A percentile compares a stretch with the other conserved stretches of the same genome.
Evolutionary conservation across 2,888 invertebrate genomes (phyloP).

Genomic region (Anoplius nigerrimus): DNA sequence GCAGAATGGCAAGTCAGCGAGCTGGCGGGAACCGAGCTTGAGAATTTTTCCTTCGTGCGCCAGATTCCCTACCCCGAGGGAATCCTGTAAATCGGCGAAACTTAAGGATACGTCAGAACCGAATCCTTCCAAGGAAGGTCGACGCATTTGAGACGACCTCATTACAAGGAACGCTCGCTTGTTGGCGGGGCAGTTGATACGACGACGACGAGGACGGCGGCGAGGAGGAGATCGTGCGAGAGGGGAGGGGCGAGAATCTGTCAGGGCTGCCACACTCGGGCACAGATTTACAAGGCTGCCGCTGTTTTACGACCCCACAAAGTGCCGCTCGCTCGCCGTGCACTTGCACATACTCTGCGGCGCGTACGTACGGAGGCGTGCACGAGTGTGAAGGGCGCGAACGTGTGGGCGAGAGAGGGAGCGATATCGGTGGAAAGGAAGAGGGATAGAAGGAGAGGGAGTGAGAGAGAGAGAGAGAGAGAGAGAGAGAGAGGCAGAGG

Average conservation of each 20-base stretch:
- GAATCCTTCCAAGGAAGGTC: constrained; percentile 26
- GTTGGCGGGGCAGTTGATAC: constrained; percentile 4
- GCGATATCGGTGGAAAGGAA: too few species aligned
- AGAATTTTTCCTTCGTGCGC: constrained; percentile 5
- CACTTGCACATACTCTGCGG: constrained; percentile 22
- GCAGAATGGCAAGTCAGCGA: too few species aligned
- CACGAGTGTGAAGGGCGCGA: constrained; percentile 13
- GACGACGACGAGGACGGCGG: constrained; percentile 14
- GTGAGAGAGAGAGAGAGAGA: constrained; percentile 5
- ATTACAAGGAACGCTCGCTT: constrained; percentile 25
- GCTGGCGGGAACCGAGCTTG: neutral
- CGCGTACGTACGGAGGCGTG: neutral
- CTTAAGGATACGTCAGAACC: too few species aligned
- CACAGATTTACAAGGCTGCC: constrained; percentile 72
- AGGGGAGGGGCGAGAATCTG: constrained; percentile 62
- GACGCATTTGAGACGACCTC: constrained; percentile 36
- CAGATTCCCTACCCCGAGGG: neutral
- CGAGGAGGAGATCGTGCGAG: constrained; percentile 19
- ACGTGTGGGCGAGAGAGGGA: constrained; percentile 1
- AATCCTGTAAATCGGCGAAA: neutral
- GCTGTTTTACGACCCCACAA: constrained; percentile 73
- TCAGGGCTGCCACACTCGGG: constrained; percentile 69
- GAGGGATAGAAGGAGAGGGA: constrained; percentile 16
- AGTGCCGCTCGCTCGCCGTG: constrained; percentile 61
- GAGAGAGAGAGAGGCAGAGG: constrained; percentile 15